These are phyloP conservation scores for Fratercula arctica DNA, from an alignment of 2,797 vertebrate genomes.

Conservation along the genomic window DNA sequence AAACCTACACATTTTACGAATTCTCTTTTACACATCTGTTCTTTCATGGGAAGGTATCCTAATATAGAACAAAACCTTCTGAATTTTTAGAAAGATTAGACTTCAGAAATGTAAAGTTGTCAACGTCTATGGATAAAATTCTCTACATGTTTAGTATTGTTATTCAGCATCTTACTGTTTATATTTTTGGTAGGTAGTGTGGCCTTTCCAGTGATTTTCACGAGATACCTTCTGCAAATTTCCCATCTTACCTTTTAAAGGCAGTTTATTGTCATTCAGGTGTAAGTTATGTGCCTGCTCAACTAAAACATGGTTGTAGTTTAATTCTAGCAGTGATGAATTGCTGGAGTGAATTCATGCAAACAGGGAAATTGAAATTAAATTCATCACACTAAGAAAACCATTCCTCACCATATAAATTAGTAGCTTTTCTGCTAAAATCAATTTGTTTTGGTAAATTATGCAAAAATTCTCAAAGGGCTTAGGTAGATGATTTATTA, in stretches of 20 bases:
- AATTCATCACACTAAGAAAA: constrained; percentile 79
- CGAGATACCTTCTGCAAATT: neutral
- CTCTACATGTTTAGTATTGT: neutral
- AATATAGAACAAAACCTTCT: neutral
- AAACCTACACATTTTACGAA: neutral
- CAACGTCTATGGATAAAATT: neutral
- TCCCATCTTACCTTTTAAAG: neutral
- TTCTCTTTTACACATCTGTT: neutral
- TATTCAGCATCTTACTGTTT: neutral
- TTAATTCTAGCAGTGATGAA: constrained; percentile 78
- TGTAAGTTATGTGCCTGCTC: constrained; percentile 59
- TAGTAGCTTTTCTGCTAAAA: constrained; percentile 79
- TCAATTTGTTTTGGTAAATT: constrained; percentile 83
- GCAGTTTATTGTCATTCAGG: constrained; percentile 57
- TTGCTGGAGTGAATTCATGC: constrained; percentile 75
- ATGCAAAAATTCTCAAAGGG: constrained; percentile 80
- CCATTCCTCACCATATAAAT: constrained; percentile 77
- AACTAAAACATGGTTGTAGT: constrained; percentile 67
- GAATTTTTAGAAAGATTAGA: neutral
- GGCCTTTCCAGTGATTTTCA: neutral
- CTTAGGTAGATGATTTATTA: constrained; percentile 79
- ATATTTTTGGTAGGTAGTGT: neutral
- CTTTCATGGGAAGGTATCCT: neutral
- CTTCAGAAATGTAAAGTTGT: neutral
- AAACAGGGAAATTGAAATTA: constrained; percentile 80